phyloP scores from a whole-genome alignment of 2,113 vertebrate genomes.

The Aphyosemion australe region DNA sequence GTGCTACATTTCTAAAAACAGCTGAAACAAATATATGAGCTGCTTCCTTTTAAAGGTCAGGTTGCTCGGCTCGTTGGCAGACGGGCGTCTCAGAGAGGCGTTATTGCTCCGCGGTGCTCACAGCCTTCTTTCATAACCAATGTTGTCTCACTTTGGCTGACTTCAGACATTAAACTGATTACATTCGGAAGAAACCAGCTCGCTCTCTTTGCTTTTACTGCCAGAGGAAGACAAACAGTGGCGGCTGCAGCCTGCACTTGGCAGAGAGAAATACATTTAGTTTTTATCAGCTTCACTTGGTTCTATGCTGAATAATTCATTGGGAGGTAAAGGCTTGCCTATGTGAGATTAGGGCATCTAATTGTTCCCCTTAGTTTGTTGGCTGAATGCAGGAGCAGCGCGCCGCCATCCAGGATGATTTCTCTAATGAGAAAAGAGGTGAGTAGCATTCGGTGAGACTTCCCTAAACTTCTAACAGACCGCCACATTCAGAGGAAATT shows the following conservation, averaged over 20 bases:
- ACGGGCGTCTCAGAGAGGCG: conserved; percentile 17
- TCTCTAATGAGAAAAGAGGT: conserved; percentile 47
- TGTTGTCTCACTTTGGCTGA: conserved; percentile 24
- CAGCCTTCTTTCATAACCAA: conserved; percentile 23
- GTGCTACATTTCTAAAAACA: not conserved
- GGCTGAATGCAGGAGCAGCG: conserved; percentile 34
- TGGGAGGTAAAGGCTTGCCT: conserved; percentile 58
- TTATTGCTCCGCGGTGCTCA: conserved; percentile 14
- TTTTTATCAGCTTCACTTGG: conserved; percentile 62
- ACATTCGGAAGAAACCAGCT: conserved; percentile 25
- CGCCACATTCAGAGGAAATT: conserved; percentile 19
- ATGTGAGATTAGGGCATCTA: conserved; percentile 67
- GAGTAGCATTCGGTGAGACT: conserved; percentile 34
- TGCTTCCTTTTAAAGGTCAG: conserved; percentile 42
- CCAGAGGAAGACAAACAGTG: conserved; percentile 34
- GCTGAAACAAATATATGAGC: conserved; percentile 10
- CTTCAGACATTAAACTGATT: conserved; percentile 51
- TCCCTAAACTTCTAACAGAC: conserved; percentile 38
- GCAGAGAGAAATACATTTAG: conserved; percentile 56
- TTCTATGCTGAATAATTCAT: conserved; percentile 76
- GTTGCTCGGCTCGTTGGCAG: not conserved
- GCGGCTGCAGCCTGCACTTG: conserved; percentile 15
- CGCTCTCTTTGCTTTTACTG: conserved; percentile 16
- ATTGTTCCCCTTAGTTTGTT: conserved; percentile 61
- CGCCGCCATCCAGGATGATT: conserved; percentile 37